Evolutionary conservation across 2,888 invertebrate genomes (phyloP), one percentile per base, ranked within the genome.

Genomic region (Dilophus febrilis): DNA sequence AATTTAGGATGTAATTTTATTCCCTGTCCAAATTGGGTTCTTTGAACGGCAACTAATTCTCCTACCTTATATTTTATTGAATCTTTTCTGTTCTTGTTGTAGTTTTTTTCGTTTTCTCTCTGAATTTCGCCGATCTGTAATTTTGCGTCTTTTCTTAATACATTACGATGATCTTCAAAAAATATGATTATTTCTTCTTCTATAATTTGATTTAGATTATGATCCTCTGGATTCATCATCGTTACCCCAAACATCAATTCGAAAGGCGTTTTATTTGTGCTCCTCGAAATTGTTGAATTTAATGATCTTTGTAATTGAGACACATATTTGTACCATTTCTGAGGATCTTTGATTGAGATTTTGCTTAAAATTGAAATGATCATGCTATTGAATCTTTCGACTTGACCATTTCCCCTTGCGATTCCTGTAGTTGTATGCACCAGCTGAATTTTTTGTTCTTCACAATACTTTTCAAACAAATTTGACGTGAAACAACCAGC

Each of bases 401-500:
- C 42, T 18, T 45, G 45, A 2, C 47, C 44, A 26, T 45, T 47
- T 3, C 38, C 38, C 32, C 47, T 32, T n/a, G 47, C 45, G 1
- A 45, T 28, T 10, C 46, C 46, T 1, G 46, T 46, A 3, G 46
- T 45, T 11, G 55, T 44, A 2, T 4, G 2, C 14, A 33, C 8
- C 13, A 33, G 33, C 12, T 14, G 4, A 11, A 40, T 40, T 13
- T 29, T 22, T 28, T 35, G 27, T n/a, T 13, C 3, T 11, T 35
- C 6, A 11, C 35, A 30, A 19, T 36, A 36, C 2, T 44, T 26
- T 6, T 26, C 14, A 35, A 47, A 48, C 1, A 16, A 33, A 8
- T 38, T n/a, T 1, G 45, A 44, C 2, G 44, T 48, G 22, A 49
- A 47, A 11, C 47, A 45, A 2, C 45, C 38, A 7, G 47, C 47